Conservation (phyloP, 2,888 invertebrate species). For the Xiphydria camelus region DNA sequence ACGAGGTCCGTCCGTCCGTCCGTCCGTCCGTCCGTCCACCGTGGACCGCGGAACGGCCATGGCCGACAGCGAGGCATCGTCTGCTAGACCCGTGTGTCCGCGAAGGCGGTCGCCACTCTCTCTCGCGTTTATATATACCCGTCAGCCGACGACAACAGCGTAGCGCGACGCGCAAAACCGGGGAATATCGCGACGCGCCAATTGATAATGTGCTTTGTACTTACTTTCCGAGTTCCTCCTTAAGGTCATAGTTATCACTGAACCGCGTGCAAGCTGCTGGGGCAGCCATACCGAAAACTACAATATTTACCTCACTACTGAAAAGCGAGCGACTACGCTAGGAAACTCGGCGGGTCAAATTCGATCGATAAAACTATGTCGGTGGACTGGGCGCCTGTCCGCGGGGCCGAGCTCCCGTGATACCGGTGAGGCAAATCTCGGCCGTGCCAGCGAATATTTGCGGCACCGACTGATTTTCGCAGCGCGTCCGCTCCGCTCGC, state of each 20-base stretch:
- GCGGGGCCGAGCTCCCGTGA: constrained; percentile 19
- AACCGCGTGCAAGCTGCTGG: constrained; percentile 94
- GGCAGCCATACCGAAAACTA: constrained; percentile 75
- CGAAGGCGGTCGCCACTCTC: neutral
- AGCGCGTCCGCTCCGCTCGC: constrained; percentile 47
- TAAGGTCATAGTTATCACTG: constrained; percentile 99
- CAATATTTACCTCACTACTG: constrained; percentile 40
- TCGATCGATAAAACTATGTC: constrained; percentile 50
- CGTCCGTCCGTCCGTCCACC: no score
- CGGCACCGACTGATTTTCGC: constrained; percentile 12
- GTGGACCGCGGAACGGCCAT: constrained; percentile 26
- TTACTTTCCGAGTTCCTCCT: constrained; percentile 99
- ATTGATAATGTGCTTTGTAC: constrained; percentile 57
- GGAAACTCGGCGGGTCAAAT: constrained; percentile 51
- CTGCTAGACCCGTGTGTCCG: constrained; percentile 28
- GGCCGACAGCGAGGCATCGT: constrained; percentile 36
- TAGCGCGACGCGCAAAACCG: neutral
- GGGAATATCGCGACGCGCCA: neutral
- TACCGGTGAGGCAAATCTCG: constrained; percentile 19
- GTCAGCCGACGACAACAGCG: no score
- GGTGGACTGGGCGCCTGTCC: constrained; percentile 13
- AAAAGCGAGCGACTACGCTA: constrained; percentile 36
- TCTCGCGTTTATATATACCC: no score
- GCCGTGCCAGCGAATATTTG: constrained; percentile 20
- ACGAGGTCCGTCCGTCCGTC: no score